Evolutionary conservation across 2,113 vertebrate species (phyloP).

Genomic region (Syngnathus floridae): DNA sequence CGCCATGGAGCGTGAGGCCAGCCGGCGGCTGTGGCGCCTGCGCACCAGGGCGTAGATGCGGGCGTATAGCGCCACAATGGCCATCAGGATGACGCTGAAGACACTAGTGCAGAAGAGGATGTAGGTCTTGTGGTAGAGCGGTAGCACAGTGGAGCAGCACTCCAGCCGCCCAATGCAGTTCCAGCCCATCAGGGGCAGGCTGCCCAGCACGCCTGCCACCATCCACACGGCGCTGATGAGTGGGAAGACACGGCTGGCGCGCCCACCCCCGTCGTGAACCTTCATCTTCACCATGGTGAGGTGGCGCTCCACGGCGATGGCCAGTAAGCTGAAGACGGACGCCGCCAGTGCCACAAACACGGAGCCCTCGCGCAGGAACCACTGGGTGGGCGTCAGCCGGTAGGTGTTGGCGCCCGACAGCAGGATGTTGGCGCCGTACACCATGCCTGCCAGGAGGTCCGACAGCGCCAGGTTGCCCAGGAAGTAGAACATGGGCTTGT

Average conservation of each 20-base stretch:
- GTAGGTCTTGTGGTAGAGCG: slow-evolving; percentile 97
- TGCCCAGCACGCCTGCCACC: slow-evolving; percentile 81
- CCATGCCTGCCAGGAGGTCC: slow-evolving; percentile 89
- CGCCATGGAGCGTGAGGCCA: slow-evolving; percentile 88
- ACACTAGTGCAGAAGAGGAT: slow-evolving; percentile 96
- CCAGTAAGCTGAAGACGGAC: slow-evolving; percentile 92
- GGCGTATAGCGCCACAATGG: slow-evolving; percentile 91
- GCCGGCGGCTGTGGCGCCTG: slow-evolving; percentile 80
- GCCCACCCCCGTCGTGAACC: slow-evolving; percentile 82
- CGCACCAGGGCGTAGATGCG: slow-evolving; percentile 91
- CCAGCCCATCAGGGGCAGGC: slow-evolving; percentile 92
- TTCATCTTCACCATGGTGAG: slow-evolving; percentile 98
- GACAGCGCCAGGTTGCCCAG: slow-evolving; percentile 97
- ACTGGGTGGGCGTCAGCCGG: slow-evolving; percentile 83
- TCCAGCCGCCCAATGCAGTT: slow-evolving; percentile 81
- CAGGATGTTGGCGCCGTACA: slow-evolving; percentile 89
- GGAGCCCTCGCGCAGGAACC: slow-evolving; percentile 92
- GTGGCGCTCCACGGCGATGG: slow-evolving; percentile 93
- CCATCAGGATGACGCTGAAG: slow-evolving; percentile 86
- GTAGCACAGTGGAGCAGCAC: slow-evolving; percentile 88
- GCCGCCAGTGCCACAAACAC: slow-evolving; percentile 96
- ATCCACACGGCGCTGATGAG: slow-evolving; percentile 93
- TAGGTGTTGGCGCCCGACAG: slow-evolving; percentile 92
- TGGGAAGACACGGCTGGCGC: slow-evolving; percentile 87
- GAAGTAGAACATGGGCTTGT: slow-evolving; percentile 98